These are phyloP conservation scores for Eupristina koningsbergeri DNA, from an alignment of 1,140 invertebrate genomes.

Conservation along the genomic window DNA sequence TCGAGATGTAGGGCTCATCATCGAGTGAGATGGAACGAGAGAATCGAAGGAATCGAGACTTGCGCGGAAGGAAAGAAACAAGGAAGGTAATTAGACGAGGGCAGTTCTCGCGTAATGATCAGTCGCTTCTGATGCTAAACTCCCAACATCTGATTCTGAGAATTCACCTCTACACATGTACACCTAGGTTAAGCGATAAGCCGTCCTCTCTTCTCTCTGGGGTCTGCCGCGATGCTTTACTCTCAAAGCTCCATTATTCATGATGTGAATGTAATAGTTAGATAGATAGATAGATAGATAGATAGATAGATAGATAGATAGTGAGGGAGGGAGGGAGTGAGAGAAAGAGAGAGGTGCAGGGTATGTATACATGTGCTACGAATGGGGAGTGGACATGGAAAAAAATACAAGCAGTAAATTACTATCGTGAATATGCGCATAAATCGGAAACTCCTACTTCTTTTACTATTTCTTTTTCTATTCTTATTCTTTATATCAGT, in stretches of 20 bases:
- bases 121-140: constrained; percentile 52
- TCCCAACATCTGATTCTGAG: constrained; percentile 63
- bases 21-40: background rate
- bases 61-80: constrained; percentile 29
- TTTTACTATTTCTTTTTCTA: background rate
- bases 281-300: too few relatives aligned
- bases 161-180: constrained; percentile 63
- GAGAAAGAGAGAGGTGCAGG: background rate
- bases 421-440: constrained; percentile 71
- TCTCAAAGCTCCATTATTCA: background rate
- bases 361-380: too few relatives aligned
- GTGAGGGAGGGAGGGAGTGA: too few relatives aligned
- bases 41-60: background rate
- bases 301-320: too few relatives aligned
- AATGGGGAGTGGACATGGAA: constrained; percentile 50
- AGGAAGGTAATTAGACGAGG: constrained; percentile 69
- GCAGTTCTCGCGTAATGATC: constrained; percentile 70
- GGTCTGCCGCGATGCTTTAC: too few relatives aligned
- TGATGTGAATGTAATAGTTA: too few relatives aligned
- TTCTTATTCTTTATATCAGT: constrained; percentile 24
- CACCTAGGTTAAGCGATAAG: constrained; percentile 9
- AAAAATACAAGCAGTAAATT: constrained; percentile 74
- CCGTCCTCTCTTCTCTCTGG: constrained; percentile 44
- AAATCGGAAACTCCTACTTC: constrained; percentile 61
- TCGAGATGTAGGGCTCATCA: too few relatives aligned